Conservation (phyloP, 35 echinoderm and acorn worm genomes). For the Nesometra sesokonis region DNA sequence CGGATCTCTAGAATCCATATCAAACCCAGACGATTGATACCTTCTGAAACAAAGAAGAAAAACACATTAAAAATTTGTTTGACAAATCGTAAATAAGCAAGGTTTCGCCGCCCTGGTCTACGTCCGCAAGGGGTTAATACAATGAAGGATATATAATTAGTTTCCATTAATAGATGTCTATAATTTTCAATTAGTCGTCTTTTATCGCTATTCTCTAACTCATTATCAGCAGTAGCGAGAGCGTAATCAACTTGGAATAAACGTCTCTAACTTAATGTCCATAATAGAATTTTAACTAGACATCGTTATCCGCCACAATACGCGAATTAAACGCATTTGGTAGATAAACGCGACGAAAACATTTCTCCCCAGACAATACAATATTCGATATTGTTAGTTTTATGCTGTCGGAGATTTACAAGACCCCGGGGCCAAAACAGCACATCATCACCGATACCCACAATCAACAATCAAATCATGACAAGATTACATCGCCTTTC, state of each 20-base stretch:
- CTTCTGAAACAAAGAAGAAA: background rate
- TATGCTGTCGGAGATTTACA: background rate
- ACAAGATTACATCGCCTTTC: background rate
- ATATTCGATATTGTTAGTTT: background rate
- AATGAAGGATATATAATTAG: background rate
- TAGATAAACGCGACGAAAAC: background rate
- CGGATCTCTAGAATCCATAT: conserved; percentile 56
- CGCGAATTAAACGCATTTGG: background rate
- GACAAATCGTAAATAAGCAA: background rate
- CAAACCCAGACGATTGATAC: conserved; percentile 38
- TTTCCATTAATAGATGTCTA: background rate
- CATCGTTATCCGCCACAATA: background rate
- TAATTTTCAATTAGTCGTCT: background rate
- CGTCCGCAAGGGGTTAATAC: background rate
- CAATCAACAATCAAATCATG: background rate
- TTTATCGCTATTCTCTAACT: background rate
- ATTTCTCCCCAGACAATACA: background rate
- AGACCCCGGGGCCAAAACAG: background rate
- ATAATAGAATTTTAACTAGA: background rate
- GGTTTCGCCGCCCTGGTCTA: background rate
- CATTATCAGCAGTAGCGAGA: background rate
- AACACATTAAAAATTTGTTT: background rate
- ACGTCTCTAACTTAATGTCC: background rate
- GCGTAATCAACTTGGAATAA: background rate
- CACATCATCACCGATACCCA: background rate